phyloP scores from a whole-genome alignment of 2,797 vertebrate genomes.

The Melanotaenia boesemani region DNA sequence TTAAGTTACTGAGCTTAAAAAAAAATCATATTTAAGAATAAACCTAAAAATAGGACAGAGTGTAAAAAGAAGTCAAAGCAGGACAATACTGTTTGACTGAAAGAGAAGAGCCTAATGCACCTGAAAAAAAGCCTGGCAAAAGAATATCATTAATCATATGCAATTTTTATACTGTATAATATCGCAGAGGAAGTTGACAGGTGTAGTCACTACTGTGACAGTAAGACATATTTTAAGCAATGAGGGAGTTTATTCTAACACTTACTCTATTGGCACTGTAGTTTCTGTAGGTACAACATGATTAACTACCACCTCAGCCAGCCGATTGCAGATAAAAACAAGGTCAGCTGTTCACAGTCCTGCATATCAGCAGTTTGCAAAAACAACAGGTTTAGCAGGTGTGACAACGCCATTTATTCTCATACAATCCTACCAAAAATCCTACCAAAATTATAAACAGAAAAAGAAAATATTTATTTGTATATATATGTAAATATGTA shows the following conservation, averaged over 20 bases:
- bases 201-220: not conserved
- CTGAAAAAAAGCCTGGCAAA: slow-evolving; percentile 4
- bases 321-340: slow-evolving; percentile 12
- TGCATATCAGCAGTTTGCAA: slow-evolving; percentile 15
- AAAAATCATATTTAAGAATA: not conserved
- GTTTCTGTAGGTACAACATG: slow-evolving; percentile 2
- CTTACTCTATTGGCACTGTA: not conserved
- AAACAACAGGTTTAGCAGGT: slow-evolving; percentile 17
- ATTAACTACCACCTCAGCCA: slow-evolving; percentile 27
- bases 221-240: not conserved
- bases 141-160: not conserved
- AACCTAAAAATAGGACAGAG: not conserved
- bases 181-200: not conserved
- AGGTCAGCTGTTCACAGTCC: slow-evolving; percentile 11
- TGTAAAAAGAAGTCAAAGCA: slow-evolving; percentile 25
- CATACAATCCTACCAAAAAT: not conserved
- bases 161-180: not conserved
- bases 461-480: too few species aligned
- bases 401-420: not conserved
- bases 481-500: too few species aligned
- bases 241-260: not conserved
- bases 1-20: not conserved
- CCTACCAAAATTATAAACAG: too few species aligned
- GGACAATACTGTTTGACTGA: not conserved
- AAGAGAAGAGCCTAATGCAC: not conserved